Evolutionary conservation across 2,797 vertebrate genomes (phyloP), one percentile per base, ranked within the genome.

Genomic region (Champsocephalus esox): DNA sequence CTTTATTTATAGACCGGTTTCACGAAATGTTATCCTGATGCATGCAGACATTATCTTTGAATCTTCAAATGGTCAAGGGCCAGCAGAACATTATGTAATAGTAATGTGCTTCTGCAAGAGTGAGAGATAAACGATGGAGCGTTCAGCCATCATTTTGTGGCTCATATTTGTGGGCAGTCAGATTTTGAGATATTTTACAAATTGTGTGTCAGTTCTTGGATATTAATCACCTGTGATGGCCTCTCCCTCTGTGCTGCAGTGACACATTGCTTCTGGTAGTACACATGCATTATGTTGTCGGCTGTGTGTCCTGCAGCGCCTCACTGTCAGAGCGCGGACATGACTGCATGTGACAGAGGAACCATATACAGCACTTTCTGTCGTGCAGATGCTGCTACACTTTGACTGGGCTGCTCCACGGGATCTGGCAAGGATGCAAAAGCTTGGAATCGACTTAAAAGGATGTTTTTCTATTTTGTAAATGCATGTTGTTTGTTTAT

Each of bases 231-330:
- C 73, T 75, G 55, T 4, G 4, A 28, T 28, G 28, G 28, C 57
- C 62, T 76, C 45, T 41, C 48, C 50, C 68, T 67, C 55, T 19
- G 66, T 34, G 80, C 79, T 41, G 56, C 81, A 57, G 71, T 62
- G 83, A 84, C 76, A 84, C 59, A 8, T 63, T 51, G 80, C 83
- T 81, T 74, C 52, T 66, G 80, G 87, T 73, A 28, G 75, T 87
- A 85, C 81, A 83, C 77, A 75, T 75, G 51, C 78, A 60, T 75
- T 70, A 65, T 38, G 68, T 70, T 77, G 67, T 9, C 57, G 56
- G 48, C 81, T 19, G 60, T 51, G 70, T 70, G 79, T 85, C 90
- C 84, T 70, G 63, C 63, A 84, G 80, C 78, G 11, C 75, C 79
- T 44, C 34, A 7, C 34, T 38, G 34, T 38, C 34, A 38, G 34